Conservation (phyloP, 2,888 invertebrate species). For the Parthenolecanium corni region DNA sequence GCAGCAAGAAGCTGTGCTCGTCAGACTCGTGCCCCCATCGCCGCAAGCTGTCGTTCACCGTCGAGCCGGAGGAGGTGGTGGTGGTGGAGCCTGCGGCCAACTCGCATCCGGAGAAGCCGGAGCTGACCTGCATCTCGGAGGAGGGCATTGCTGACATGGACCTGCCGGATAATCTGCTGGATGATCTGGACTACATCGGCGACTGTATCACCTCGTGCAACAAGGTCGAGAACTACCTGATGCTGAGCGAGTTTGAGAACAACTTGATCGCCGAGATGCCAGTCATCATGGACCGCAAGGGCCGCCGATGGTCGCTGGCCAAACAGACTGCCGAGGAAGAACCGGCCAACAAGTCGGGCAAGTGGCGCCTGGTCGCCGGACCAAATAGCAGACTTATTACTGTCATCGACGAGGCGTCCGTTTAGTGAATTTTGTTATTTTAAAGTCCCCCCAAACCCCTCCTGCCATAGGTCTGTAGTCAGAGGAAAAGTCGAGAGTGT, state of each 20-base stretch:
- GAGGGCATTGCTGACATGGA: conserved; percentile 75
- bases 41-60: conserved; percentile 47
- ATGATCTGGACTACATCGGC: conserved; percentile 66
- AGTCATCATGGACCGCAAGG: conserved; percentile 57
- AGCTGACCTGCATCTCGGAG: conserved; percentile 73
- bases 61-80: conserved; percentile 43
- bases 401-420: conserved; percentile 61
- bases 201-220: conserved; percentile 76
- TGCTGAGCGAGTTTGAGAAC: conserved; percentile 77
- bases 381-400: conserved; percentile 54
- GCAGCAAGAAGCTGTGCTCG: conserved; percentile 46
- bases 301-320: conserved; percentile 60
- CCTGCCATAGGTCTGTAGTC: too few relatives aligned
- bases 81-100: conserved; percentile 33
- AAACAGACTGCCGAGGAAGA: conserved; percentile 39
- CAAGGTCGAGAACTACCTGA: conserved; percentile 71
- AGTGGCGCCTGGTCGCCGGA: conserved; percentile 40
- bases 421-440: too few relatives aligned
- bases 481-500: too few relatives aligned
- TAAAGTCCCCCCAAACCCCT: too few relatives aligned
- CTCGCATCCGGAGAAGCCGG: conserved; percentile 49
- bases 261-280: conserved; percentile 69
- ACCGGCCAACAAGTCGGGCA: conserved; percentile 34
- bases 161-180: conserved; percentile 64
- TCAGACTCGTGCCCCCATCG: conserved; percentile 48